Evolutionary conservation across 2,113 vertebrate species (phyloP), one percentile per base, ranked within the genome.

Genomic region (Oxygymnocypris stewartii): DNA sequence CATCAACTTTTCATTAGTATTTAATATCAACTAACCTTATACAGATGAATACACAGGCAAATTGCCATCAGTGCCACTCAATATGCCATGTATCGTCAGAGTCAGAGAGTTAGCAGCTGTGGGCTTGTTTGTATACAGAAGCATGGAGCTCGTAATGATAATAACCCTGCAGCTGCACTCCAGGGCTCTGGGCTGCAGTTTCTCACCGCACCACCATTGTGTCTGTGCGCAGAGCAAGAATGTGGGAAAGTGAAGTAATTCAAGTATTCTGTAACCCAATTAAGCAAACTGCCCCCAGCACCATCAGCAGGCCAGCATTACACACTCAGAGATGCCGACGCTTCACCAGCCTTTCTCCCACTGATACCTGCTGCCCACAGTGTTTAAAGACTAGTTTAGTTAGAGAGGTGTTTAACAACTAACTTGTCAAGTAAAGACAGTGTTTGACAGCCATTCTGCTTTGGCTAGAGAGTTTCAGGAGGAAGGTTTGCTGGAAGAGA

Each of bases 51-150:
- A 79, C 82, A 3, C 16, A 35, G 31, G 44, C 31, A 63, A 28
- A 49, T 25, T 47, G 82, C 23, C 37, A 16, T 84, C 54, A 28
- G 16, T 87, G 91, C 88, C 54, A 61, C 47, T 91, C 47, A 73
- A 86, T 84, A 81, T 11, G 44, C 78, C 89, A 85, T 88, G 87
- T 89, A 90, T 89, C 79, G 89, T 94, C 93, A 90, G 90, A 91
- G 89, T 93, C 90, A 93, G 92, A 91, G 92, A 61, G 75, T 89
- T 88, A 91, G 92, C 94, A 95, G 94, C 94, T 94, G 94, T 89
- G 91, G 92, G 88, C 91, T 93, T 94, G 94, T 95, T 95, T 94
- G 93, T 94, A 94, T 94, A 94, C 94, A 94, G 93, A 94, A 94
- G 93, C 91, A 89, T 89, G 87, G 91, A 85, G 84, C 93, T 89